Base-by-base conservation (phyloP, 1,140 invertebrate species). In the Meteorus sp. region DNA sequence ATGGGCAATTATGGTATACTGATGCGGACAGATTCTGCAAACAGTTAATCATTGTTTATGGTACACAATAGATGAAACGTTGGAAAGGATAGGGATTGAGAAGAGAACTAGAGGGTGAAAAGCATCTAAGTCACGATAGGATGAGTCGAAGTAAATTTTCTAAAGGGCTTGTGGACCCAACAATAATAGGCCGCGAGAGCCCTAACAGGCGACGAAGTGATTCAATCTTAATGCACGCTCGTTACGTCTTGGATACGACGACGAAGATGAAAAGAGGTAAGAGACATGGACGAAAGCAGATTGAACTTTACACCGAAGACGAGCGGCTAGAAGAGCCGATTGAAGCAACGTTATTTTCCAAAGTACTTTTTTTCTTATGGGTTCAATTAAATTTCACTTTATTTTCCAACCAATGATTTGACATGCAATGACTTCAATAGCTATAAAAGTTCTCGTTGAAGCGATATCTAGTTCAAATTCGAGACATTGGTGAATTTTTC, bases 211-310 rank as follows among this genome's bases (percentile, higher is more conserved):
- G 60, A 55, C 63, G 57, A 56, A 59, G 61, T 63, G 62, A 69
- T 69, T 69, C 65, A 69, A 64, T 65, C 65, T 64, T 69, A 67
- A 69, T 69, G 67, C 59, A 56, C 41, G 65, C 60, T 67, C 65
- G 65, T 67, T 69, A 67, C 61, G 63, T 63, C 58, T 59, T 53
- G n/a, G n/a, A n/a, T n/a, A n/a, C 37, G n/a, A 56, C 19, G 52
- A 48, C 33, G 47, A 57, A 57, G 50, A 54, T 31, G n/a, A 27
- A 39, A 22, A 47, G 54, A 51, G 33, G 53, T 22, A 31, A 47
- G 25, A 53, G n/a, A 51, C 29, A n/a, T 31, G 44, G 41, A 39
- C 23, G 17, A 41, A 35, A 43, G 22, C 19, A 25, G 43, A 31
- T 8, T 2, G 5, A 25, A 15, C 2, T 20, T n/a, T n/a, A n/a